A percentile compares a stretch with the other conserved stretches of the same genome.
Conservation (phyloP, 2,113 vertebrate species). For the Istiophorus platypterus region DNA sequence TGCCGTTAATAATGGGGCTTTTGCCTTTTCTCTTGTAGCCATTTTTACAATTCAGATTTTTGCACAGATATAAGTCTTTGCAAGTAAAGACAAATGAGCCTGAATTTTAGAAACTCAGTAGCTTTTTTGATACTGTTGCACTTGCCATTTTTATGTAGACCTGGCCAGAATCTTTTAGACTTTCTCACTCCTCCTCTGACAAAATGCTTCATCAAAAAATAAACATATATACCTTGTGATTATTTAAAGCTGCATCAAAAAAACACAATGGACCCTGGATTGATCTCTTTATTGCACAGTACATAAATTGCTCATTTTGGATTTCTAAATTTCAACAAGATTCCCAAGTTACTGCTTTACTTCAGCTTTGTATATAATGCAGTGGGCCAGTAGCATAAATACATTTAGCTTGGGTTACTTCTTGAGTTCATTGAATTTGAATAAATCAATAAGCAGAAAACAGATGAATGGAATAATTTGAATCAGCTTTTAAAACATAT, state of each 20-base stretch:
- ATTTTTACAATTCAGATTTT: background rate
- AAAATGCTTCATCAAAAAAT: background rate
- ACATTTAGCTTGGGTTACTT: background rate
- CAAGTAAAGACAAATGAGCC: background rate
- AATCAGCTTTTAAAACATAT: too few relatives aligned
- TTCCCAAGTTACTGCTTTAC: background rate
- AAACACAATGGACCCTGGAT: background rate
- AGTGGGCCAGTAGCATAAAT: background rate
- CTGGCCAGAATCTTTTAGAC: background rate
- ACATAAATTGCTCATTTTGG: background rate
- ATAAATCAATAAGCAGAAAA: too few relatives aligned
- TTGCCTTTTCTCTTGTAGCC: background rate
- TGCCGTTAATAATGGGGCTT: background rate
- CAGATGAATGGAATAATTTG: too few relatives aligned
- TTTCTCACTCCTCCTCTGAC: background rate
- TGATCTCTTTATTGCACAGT: background rate
- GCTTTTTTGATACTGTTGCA: background rate
- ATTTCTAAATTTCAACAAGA: background rate
- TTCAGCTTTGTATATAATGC: background rate
- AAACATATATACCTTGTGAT: background rate
- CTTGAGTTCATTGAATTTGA: background rate
- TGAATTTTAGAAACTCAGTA: background rate
- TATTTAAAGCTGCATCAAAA: background rate
- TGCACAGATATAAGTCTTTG: background rate
- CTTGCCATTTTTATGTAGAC: background rate